phyloP scores from a whole-genome alignment of 2,797 vertebrate genomes.

The Gambusia yucatana region DNA sequence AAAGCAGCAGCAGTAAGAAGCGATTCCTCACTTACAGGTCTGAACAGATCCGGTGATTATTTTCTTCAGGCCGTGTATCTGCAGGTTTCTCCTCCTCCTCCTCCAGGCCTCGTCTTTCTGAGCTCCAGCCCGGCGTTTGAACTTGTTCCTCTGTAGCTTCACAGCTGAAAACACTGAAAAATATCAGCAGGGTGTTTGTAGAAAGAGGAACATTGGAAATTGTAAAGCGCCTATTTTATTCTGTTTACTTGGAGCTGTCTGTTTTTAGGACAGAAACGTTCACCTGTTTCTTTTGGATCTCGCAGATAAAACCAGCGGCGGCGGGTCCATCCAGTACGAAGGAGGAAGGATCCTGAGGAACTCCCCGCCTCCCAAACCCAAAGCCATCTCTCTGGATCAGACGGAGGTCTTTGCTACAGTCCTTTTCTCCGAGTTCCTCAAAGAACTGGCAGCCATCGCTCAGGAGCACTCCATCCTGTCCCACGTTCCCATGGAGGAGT shows the following conservation, averaged over 20 bases:
- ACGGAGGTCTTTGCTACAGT: slow-evolving; percentile 91
- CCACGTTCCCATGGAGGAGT: slow-evolving; percentile 87
- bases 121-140: slow-evolving; percentile 36
- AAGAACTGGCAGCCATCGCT: slow-evolving; percentile 95
- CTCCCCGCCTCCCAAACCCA: slow-evolving; percentile 78
- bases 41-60: slow-evolving; percentile 46
- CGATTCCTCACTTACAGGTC: slow-evolving; percentile 7
- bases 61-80: slow-evolving; percentile 27
- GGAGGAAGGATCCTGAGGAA: slow-evolving; percentile 71
- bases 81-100: slow-evolving; percentile 15
- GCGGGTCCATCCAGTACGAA: slow-evolving; percentile 69
- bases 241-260: background rate
- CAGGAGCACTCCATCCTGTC: slow-evolving; percentile 97
- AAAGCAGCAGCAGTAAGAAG: background rate
- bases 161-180: slow-evolving; percentile 24
- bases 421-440: slow-evolving; percentile 96
- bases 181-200: slow-evolving; percentile 25
- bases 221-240: slow-evolving; percentile 44
- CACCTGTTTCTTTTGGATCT: slow-evolving; percentile 2
- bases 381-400: slow-evolving; percentile 82
- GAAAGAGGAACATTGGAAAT: slow-evolving; percentile 26
- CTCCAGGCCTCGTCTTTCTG: slow-evolving; percentile 8
- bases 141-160: slow-evolving; percentile 24
- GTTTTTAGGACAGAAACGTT: background rate
- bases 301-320: slow-evolving; percentile 74